Percentiles rank a stretch among this genome's conserved stretches.
phyloP scores from a whole-genome alignment of 2,113 vertebrate species.

The Miniopterus natalensis region DNA sequence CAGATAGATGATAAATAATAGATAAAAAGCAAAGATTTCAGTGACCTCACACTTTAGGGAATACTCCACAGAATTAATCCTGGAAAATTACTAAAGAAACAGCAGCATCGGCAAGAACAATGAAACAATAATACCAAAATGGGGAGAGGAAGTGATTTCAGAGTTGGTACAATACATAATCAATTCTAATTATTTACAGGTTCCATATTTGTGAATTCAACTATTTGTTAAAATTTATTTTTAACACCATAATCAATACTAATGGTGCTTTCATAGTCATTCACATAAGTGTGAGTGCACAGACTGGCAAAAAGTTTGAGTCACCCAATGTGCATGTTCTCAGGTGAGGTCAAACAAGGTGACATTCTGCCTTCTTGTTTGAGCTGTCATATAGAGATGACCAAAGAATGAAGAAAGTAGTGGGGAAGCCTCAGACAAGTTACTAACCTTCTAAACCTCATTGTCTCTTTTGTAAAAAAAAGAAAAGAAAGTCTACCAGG shows the following conservation, averaged over 20 bases:
- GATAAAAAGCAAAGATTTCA: neutral
- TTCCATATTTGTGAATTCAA: neutral
- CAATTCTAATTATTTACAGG: neutral
- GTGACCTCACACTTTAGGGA: neutral
- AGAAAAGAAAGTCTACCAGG: neutral
- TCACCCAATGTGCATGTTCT: neutral
- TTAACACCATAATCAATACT: neutral
- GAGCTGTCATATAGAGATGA: neutral
- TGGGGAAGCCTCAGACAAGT: neutral
- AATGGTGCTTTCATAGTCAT: neutral
- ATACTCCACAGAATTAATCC: neutral
- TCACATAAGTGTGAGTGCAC: neutral
- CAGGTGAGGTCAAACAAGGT: neutral
- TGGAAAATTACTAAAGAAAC: neutral
- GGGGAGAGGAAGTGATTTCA: neutral
- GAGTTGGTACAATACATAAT: neutral
- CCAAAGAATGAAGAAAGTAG: neutral
- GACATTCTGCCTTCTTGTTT: neutral
- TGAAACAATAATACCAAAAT: neutral
- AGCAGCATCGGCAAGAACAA: neutral
- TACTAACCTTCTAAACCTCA: neutral
- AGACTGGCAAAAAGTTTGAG: neutral
- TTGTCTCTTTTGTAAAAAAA: neutral
- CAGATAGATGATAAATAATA: neutral
- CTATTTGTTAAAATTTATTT: neutral